Conservation (phyloP, 2,113 vertebrate species). For the Pachyramphus minor region DNA sequence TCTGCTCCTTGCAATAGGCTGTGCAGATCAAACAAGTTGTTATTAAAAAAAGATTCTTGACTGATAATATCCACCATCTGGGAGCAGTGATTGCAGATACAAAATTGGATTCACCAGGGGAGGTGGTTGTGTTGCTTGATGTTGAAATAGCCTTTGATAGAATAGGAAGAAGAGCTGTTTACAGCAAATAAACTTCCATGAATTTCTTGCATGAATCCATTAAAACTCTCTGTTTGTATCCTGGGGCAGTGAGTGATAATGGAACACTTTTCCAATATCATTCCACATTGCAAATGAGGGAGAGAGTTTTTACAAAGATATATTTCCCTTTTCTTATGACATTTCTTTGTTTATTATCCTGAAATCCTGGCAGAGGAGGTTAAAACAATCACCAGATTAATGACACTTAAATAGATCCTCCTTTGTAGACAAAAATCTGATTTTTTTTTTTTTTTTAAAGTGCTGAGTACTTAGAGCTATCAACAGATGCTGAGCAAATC, state of each 20-base stretch:
- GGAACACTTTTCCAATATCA: background rate
- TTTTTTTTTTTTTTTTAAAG: background rate
- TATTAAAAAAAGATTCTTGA: conserved; percentile 36
- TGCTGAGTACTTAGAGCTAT: background rate
- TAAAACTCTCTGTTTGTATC: background rate
- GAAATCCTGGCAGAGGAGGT: background rate
- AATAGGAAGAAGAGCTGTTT: conserved; percentile 12
- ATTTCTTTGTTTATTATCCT: background rate
- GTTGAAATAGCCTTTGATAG: conserved; percentile 36
- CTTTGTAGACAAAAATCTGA: background rate
- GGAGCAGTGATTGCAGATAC: conserved; percentile 33
- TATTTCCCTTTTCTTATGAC: background rate
- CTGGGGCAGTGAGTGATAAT: background rate
- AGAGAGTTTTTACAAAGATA: background rate
- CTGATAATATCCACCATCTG: conserved; percentile 40
- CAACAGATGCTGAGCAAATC: conserved; percentile 7
- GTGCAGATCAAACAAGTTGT: conserved; percentile 39
- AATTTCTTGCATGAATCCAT: conserved; percentile 1
- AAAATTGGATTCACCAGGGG: conserved; percentile 55
- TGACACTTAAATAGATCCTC: background rate
- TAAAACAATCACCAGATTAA: background rate
- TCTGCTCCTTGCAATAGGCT: conserved; percentile 14
- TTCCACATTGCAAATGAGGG: background rate
- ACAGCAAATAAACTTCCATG: background rate
- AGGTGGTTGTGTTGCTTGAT: conserved; percentile 23